Conservation (phyloP, 1,140 invertebrate species). For the Carcinoscorpius rotundicauda region DNA sequence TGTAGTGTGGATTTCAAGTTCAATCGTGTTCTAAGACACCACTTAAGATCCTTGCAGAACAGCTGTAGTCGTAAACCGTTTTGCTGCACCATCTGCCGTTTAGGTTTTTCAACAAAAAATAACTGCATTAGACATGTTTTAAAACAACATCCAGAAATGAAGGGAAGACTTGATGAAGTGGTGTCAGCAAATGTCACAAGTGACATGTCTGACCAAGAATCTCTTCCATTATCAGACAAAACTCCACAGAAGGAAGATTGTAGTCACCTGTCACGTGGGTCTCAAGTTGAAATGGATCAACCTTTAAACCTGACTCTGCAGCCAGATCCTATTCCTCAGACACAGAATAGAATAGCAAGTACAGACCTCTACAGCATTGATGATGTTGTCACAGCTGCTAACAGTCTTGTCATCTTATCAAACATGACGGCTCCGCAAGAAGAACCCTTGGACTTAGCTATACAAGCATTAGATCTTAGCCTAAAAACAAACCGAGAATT, state of each 20-base stretch:
- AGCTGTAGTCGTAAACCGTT: conserved; percentile 34
- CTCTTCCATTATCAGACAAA: neutral
- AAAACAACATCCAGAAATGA: conserved; percentile 32
- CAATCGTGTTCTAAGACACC: conserved; percentile 34
- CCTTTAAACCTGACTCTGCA: neutral
- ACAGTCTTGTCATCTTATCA: conserved; percentile 9
- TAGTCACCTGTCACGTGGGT: too few species aligned
- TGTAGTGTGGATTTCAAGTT: conserved; percentile 36
- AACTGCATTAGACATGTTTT: conserved; percentile 36
- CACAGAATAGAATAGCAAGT: too few species aligned
- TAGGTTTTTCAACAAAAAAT: conserved; percentile 36
- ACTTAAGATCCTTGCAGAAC: conserved; percentile 31
- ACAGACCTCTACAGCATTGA: neutral
- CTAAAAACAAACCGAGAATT: conserved; percentile 43
- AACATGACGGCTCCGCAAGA: conserved; percentile 27
- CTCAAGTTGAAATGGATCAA: neutral
- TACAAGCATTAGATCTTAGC: conserved; percentile 72
- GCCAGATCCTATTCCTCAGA: too few species aligned
- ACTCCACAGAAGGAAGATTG: neutral
- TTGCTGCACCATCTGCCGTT: conserved; percentile 29
- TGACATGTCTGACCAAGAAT: neutral
- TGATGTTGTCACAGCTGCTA: conserved; percentile 1
- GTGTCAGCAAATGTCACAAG: neutral
- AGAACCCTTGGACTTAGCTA: conserved; percentile 57
- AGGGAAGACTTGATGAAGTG: conserved; percentile 12